Percentiles rank a stretch among this genome's conserved stretches.
Evolutionary conservation across 2,888 invertebrate genomes (phyloP).

Genomic region (Didymodactylos carnosus): DNA sequence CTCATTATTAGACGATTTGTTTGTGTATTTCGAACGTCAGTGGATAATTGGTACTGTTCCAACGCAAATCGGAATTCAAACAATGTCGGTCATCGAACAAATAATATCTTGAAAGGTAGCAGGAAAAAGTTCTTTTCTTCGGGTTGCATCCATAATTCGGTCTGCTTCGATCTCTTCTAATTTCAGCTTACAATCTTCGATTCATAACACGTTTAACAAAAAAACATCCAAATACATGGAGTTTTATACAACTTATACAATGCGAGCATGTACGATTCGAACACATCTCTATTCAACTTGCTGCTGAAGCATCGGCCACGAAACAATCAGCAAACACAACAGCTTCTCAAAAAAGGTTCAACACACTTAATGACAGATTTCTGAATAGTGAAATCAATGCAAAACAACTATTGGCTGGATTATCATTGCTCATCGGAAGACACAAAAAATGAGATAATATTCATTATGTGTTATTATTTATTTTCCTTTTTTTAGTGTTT

Average conservation of each 20-base stretch:
- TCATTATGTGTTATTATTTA: no score
- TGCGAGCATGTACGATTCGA: background rate
- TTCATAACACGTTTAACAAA: background rate
- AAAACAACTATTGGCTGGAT: background rate
- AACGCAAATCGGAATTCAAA: no score
- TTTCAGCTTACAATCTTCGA: background rate
- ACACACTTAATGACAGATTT: background rate
- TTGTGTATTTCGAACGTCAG: background rate
- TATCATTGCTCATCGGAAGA: background rate
- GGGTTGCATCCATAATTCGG: background rate
- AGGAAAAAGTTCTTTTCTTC: no score
- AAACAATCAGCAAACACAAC: background rate
- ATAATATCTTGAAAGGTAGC: no score
- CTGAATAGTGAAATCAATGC: background rate
- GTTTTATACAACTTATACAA: background rate
- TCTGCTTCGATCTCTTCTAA: no score
- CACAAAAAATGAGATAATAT: background rate
- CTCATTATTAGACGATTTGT: background rate
- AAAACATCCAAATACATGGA: background rate
- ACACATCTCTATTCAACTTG: background rate
- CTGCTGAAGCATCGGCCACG: background rate
- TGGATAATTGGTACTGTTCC: background rate
- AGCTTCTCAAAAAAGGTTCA: background rate
- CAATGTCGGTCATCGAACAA: no score
- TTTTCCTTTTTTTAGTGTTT: no score